Conservation (phyloP, 2,797 vertebrate genomes). For the Neoniphon sammara region DNA sequence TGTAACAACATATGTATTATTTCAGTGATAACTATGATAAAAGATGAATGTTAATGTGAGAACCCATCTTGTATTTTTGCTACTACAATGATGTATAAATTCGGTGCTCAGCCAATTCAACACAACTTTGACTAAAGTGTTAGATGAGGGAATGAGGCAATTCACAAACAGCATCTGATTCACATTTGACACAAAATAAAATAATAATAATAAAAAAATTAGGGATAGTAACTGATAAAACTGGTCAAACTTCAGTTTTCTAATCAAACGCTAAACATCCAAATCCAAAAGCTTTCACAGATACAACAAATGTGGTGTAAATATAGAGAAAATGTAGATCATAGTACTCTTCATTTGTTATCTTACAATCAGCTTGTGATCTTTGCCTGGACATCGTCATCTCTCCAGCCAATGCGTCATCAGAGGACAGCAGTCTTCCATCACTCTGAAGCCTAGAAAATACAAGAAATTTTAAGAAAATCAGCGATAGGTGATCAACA, state of each 20-base stretch:
- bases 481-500: slow-evolving; percentile 73
- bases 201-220: slow-evolving; percentile 34
- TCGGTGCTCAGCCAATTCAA: slow-evolving; percentile 46
- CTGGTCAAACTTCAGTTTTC: slow-evolving; percentile 36
- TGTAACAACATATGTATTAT: slow-evolving; percentile 71
- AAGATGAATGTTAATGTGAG: slow-evolving; percentile 36
- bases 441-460: slow-evolving; percentile 84
- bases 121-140: slow-evolving; percentile 23
- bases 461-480: slow-evolving; percentile 77
- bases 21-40: slow-evolving; percentile 55
- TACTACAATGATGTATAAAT: slow-evolving; percentile 43
- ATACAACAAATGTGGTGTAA: slow-evolving; percentile 86
- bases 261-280: slow-evolving; percentile 84
- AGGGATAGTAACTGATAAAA: slow-evolving; percentile 4
- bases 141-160: slow-evolving; percentile 50
- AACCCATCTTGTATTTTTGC: slow-evolving; percentile 43
- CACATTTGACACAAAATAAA: slow-evolving; percentile 36
- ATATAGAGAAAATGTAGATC: slow-evolving; percentile 83
- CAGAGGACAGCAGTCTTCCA: slow-evolving; percentile 66
- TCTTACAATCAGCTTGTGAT: slow-evolving; percentile 70
- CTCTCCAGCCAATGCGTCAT: slow-evolving; percentile 64
- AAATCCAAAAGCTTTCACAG: slow-evolving; percentile 79
- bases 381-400: slow-evolving; percentile 87
- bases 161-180: slow-evolving; percentile 50
- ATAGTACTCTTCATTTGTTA: slow-evolving; percentile 69